Conservation (phyloP, 2,888 invertebrate genomes). For the Anthophora plumipes region DNA sequence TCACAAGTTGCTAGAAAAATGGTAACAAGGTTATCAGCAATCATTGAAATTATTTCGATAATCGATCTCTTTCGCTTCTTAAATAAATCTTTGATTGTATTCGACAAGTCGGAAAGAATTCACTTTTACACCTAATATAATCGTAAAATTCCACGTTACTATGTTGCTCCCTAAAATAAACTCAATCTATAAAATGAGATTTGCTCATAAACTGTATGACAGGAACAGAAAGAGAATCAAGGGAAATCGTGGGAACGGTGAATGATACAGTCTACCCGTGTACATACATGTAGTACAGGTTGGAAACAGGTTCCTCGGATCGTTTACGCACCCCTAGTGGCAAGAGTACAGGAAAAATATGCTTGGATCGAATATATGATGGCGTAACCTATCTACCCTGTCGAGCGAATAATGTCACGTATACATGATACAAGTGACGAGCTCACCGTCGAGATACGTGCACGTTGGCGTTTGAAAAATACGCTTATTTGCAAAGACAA, state of each 20-base stretch:
- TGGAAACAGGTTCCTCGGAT: constrained; percentile 61
- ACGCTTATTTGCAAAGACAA: constrained; percentile 48
- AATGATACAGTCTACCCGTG: constrained; percentile 44
- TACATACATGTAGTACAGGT: constrained; percentile 24
- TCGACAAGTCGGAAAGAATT: no score
- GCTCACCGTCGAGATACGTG: constrained; percentile 35
- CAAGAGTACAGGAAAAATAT: constrained; percentile 65
- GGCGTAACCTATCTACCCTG: constrained; percentile 77
- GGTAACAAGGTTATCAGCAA: no score
- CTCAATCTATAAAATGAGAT: neutral
- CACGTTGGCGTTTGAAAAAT: constrained; percentile 47
- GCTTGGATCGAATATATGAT: constrained; percentile 75
- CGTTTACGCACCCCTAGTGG: constrained; percentile 60
- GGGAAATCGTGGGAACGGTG: constrained; percentile 26
- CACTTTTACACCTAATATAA: no score
- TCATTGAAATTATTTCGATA: no score
- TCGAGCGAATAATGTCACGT: constrained; percentile 76
- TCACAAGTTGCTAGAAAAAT: no score
- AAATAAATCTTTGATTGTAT: neutral
- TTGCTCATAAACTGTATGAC: neutral
- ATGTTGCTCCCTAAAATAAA: neutral
- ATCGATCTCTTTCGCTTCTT: neutral
- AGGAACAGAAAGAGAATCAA: neutral
- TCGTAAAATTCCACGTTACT: neutral
- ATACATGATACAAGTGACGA: constrained; percentile 61